Base-by-base conservation (phyloP, 2,797 vertebrate species). In the Microctenopoma steveboyesi region DNA sequence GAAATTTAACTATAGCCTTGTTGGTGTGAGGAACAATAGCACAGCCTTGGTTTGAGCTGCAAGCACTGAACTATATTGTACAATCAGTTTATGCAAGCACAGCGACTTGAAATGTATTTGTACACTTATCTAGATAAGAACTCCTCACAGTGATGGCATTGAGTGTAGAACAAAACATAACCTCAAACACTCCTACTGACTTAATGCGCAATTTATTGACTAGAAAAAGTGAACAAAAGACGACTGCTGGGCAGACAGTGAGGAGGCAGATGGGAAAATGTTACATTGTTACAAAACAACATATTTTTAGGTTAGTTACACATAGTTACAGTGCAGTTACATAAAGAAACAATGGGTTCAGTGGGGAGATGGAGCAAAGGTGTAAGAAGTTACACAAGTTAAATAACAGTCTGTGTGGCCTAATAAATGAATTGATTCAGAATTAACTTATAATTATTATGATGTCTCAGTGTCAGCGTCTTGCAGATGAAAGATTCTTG, bases 1-100 rank as follows among this genome's bases (percentile, higher is more conserved):
- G 33, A 61, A 50, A 64, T 67, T 75, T 75, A 76, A 46, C 61
- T 61, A 7, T 16, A 40, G 18, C 64, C 78, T 81, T 75, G 64
- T 55, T 55, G 35, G n/a, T 46, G 52, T 48, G 55, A 61, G 40
- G 72, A 82, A 80, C 68, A 68, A 62, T 76, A 14, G 37, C n/a
- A 16, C 18, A 65, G 30, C 74, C 64, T 35, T 76, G 71, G 25
- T 25, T 14, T 14, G 10, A 70, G 45, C 5, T 59, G 62, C 62
- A 64, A 67, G 64, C 76, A 62, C 57, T 60, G 12, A 33, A 54
- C 2, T 9, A 61, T 67, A 77, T 70, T 76, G 50, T 33, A 37
- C 13, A 18, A 48, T 68, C 46, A 14, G 15, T 55, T 39, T 5
- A 49, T 63, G 33, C 11, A 25, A 54, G 37, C 10, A 2, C 37